Evolutionary conservation across 2,888 invertebrate genomes (phyloP), one percentile per base, ranked within the genome.

Genomic region (Rugalucina vietnamica): DNA sequence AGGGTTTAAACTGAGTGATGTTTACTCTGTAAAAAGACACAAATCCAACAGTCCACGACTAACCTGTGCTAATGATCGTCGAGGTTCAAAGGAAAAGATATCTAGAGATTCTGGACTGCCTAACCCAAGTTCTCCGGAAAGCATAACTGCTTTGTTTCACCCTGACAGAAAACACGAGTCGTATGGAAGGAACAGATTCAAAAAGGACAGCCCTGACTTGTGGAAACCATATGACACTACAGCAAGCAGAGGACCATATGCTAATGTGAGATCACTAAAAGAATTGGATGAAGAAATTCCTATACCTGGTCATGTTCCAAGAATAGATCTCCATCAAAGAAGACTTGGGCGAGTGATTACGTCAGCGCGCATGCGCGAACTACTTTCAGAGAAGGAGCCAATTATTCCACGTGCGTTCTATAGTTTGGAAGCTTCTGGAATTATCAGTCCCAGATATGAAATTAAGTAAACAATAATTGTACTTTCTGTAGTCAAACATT

Each of bases 211-310:
- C 34, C 34, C 32, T 0, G 72, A 76, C 36, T 60, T 81, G 3
- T 81, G 81, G 81, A 81, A 65, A 29, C 81, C 81, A 10, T 72
- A 43, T n/a, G 81, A 76, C 29, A 72, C 76, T 18, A 54, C 65
- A 21, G 49, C 50, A 34, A 32, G 29, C n/a, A 36, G 24, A 18
- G 57, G 34, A 5, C 65, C 65, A 5, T 65, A 65, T 29, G n/a
- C n/a, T n/a, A n/a, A n/a, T n/a, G 10, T 34, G 4, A 36, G 54
- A 18, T 80, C 80, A 14, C 18, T 80, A 37, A 70, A 36, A 18
- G 80, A 76, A 21, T 21, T 81, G 27, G 76, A 76, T 21, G 43
- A 57, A 12, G 81, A 81, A 24, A 18, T 76, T 5, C 43, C 71
- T 32, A 60, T 81, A 21, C 81, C 81, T 24, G 81, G 81, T 14